Base-by-base conservation (phyloP, 2,113 vertebrate genomes). In the Ondatra zibethicus region DNA sequence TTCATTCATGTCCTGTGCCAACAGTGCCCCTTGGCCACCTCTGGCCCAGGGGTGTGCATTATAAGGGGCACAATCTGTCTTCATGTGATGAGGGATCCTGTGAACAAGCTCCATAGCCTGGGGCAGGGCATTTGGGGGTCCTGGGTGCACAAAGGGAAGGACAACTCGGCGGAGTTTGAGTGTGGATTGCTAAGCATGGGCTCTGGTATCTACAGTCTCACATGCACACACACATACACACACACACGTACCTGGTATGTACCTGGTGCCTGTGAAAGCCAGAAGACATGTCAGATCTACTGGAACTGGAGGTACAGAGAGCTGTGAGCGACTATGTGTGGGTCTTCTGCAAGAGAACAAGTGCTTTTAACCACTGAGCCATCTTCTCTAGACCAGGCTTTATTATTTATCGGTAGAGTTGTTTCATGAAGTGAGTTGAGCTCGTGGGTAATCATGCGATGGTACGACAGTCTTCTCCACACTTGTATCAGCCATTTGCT, bases 401-500 rank as follows among this genome's bases (percentile, higher is more conserved):
- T 50, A 94, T 94, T 63, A 87, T 88, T 96, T 85, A 65, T 63
- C 92, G 95, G 93, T 73, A 58, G 89, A 88, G 27, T 89, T 96
- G 50, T 97, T 97, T 72, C 2, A 0, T 85, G 89, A 95, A 47
- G 65, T 92, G 45, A 95, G 47, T 70, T 96, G 96, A 95, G 78
- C 78, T 96, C 52, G 89, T 92, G 88, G 96, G 92, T 96, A 93
- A 73, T 93, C 90, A 47, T 75, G 89, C 75, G 93, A 88, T 42
- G 36, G 78, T 1, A 86, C 58, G 70, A 88, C 42, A 94, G n/a
- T 47, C 17, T 72, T 95, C 97, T 97, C 95, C 70, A 92, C 73
- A 96, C 75, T 78, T 33, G 36, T 97, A 80, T 88, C 96, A 90
- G 93, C 85, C 91, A 94, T 94, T 82, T 90, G 89, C 97, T 97